phyloP scores from a whole-genome alignment of 2,113 vertebrate genomes.

The Planiliza haematocheilus region DNA sequence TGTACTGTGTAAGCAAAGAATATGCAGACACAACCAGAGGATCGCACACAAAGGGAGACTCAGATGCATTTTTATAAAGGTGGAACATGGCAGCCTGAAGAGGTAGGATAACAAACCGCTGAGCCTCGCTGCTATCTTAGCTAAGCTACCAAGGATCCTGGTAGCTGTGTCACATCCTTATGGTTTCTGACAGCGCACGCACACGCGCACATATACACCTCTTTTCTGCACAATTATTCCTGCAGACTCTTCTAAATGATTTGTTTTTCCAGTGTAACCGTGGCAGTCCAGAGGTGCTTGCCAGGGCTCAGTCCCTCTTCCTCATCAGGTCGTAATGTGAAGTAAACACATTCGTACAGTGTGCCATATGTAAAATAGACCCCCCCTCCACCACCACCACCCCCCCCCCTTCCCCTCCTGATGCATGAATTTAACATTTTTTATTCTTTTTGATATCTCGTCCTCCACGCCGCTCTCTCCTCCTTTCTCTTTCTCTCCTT shows the following conservation, averaged over 20 bases:
- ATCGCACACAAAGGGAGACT: conserved; percentile 11
- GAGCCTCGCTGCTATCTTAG: conserved; percentile 38
- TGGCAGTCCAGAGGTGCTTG: conserved; percentile 66
- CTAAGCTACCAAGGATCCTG: conserved; percentile 26
- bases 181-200: conserved; percentile 48
- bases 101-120: conserved; percentile 58
- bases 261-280: conserved; percentile 65
- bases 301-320: conserved; percentile 38
- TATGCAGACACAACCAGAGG: conserved; percentile 32
- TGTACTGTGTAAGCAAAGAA: conserved; percentile 42
- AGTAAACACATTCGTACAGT: conserved; percentile 72
- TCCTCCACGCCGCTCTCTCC: conserved; percentile 42
- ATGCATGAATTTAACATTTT: conserved; percentile 79
- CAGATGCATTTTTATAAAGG: conserved; percentile 49
- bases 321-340: conserved; percentile 29
- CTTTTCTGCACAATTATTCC: conserved; percentile 39
- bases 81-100: conserved; percentile 48
- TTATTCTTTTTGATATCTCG: conserved; percentile 79
- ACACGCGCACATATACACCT: conserved; percentile 10
- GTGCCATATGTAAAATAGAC: conserved; percentile 77
- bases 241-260: conserved; percentile 40
- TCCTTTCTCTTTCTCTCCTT: conserved; percentile 24
- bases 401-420: conserved; percentile 10
- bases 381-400: background rate
- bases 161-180: conserved; percentile 55